A percentile compares a stretch with the other conserved stretches of the same genome.
These are phyloP conservation scores for Venusia cambrica DNA, from an alignment of 2,888 invertebrate genomes.

Conservation along the genomic window DNA sequence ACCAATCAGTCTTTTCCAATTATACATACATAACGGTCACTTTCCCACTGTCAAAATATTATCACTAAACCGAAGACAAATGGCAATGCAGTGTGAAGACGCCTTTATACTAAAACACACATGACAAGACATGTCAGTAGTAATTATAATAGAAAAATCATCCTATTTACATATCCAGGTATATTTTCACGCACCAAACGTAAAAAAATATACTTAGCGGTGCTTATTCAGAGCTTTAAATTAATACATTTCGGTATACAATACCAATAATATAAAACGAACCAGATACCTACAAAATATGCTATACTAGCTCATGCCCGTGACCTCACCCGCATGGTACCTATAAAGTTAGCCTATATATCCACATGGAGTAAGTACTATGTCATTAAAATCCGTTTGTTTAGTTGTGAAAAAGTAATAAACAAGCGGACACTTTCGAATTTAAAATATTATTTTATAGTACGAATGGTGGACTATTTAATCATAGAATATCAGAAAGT, in stretches of 20 bases:
- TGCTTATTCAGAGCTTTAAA: constrained; percentile 19
- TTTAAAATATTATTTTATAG: too few relatives aligned
- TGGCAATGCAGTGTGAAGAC: constrained; percentile 21
- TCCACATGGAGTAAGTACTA: too few relatives aligned
- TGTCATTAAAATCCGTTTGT: too few relatives aligned
- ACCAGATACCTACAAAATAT: constrained; percentile 2
- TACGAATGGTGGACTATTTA: too few relatives aligned
- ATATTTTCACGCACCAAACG: constrained; percentile 9
- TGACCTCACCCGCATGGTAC: too few relatives aligned
- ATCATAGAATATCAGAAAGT: constrained; percentile 8
- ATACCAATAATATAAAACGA: too few relatives aligned
- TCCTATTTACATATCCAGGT: constrained; percentile 18
- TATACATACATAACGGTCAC: constrained; percentile 10
- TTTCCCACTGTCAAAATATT: constrained; percentile 22
- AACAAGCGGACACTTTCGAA: too few relatives aligned
- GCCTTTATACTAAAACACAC: constrained; percentile 14
- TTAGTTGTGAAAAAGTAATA: too few relatives aligned
- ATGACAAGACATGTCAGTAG: constrained; percentile 3
- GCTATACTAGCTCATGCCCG: too few relatives aligned
- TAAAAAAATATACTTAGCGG: constrained; percentile 10
- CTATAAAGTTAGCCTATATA: too few relatives aligned
- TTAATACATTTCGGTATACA: constrained; percentile 5
- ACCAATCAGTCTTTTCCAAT: constrained; percentile 21
- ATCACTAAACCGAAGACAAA: constrained; percentile 25
- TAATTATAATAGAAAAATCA: constrained; percentile 1